A percentile compares a stretch with the other conserved stretches of the same genome.
phyloP scores from a whole-genome alignment of 2,888 invertebrate species.

The Mythimna albipuncta region DNA sequence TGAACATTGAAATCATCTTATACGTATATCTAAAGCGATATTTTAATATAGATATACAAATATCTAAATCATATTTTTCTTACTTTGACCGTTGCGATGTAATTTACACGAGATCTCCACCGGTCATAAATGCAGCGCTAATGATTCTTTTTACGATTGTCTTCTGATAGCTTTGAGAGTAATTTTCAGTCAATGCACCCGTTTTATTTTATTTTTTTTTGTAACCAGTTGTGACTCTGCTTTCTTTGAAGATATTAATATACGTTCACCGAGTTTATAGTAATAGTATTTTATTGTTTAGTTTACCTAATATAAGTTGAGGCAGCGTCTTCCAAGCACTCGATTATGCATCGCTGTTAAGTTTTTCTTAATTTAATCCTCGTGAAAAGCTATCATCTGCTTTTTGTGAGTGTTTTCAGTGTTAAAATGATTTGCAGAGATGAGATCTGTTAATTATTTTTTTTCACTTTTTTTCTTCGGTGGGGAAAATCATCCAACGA shows the following conservation, averaged over 20 bases:
- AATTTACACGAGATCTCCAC: constrained; percentile 53
- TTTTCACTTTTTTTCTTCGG: neutral
- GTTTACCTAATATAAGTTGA: constrained; percentile 12
- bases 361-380: constrained; percentile 19
- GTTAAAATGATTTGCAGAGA: neutral
- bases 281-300: constrained; percentile 31
- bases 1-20: constrained; percentile 40
- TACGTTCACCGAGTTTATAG: constrained; percentile 22
- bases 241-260: constrained; percentile 44
- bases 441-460: neutral
- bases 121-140: constrained; percentile 51
- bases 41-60: neutral
- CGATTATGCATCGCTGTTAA: neutral
- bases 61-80: constrained; percentile 47
- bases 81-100: constrained; percentile 39
- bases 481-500: too few relatives aligned
- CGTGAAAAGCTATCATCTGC: neutral
- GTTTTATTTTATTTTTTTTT: constrained; percentile 44
- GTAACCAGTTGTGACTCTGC: constrained; percentile 19
- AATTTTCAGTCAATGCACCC: constrained; percentile 55
- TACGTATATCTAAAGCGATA: constrained; percentile 29
- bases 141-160: constrained; percentile 66
- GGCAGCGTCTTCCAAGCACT: constrained; percentile 6
- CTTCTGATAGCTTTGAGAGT: constrained; percentile 54
- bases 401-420: constrained; percentile 20